Conservation (phyloP, 2,113 vertebrate genomes). For the Siniperca knerii region DNA sequence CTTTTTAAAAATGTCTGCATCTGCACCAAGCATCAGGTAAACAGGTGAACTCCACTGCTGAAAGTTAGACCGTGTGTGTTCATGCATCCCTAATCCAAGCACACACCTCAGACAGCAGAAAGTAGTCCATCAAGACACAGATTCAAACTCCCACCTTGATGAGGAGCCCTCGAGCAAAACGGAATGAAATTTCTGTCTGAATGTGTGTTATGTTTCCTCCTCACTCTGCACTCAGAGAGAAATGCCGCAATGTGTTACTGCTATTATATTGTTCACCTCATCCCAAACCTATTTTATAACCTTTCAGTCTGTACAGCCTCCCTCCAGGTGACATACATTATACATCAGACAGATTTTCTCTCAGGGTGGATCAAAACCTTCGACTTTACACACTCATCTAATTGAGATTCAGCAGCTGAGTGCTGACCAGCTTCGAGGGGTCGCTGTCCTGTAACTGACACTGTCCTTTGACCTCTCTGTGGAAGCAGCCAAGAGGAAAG, state of each 20-base stretch:
- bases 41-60: no score
- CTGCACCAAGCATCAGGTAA: no score
- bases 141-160: no score
- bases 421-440: background rate
- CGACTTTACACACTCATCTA: background rate
- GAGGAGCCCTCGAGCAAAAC: no score
- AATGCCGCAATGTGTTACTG: no score
- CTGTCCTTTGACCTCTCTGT: conserved; percentile 8
- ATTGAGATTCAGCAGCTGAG: background rate
- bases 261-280: background rate
- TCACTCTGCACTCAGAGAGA: background rate
- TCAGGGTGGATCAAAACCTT: background rate
- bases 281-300: background rate
- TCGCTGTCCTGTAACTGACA: background rate
- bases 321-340: background rate
- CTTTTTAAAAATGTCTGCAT: no score
- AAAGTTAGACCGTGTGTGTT: no score
- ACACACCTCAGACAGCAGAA: no score
- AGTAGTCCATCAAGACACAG: no score
- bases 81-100: no score
- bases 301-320: background rate
- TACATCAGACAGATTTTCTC: background rate
- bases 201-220: background rate
- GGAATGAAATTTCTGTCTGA: no score
- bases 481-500: background rate